These are phyloP conservation scores for Pseudopodoces humilis DNA, from an alignment of 2,113 vertebrate genomes.

Conservation along the genomic window DNA sequence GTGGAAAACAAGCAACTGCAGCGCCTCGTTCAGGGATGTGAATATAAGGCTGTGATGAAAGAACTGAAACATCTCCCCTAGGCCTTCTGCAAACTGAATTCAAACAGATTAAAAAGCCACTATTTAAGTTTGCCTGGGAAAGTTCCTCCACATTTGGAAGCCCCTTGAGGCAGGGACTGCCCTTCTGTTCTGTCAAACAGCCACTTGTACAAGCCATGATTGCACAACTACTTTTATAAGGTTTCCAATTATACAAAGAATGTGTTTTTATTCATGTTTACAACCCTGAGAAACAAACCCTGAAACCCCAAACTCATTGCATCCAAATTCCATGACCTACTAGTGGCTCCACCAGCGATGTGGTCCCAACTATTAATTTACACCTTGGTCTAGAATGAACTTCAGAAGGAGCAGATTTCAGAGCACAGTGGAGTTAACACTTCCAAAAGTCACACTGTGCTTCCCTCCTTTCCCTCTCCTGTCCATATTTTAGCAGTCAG, in stretches of 20 bases:
- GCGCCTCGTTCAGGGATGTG: background rate
- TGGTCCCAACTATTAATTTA: background rate
- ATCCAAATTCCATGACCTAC: background rate
- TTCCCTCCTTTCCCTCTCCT: background rate
- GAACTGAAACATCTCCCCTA: background rate
- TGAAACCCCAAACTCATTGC: background rate
- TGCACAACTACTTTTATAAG: slow-evolving; percentile 30
- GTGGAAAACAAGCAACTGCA: background rate
- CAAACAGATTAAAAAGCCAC: slow-evolving; percentile 23
- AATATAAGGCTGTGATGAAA: background rate
- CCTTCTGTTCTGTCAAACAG: background rate
- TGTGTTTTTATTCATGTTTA: background rate
- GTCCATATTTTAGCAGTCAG: background rate
- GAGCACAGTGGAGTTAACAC: background rate
- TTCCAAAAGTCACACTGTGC: background rate
- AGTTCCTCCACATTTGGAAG: slow-evolving; percentile 11
- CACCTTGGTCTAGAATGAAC: background rate
- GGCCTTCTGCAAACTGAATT: background rate
- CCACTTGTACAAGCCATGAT: background rate
- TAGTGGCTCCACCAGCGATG: background rate
- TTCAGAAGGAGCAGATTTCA: background rate
- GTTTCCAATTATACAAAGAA: slow-evolving; percentile 4
- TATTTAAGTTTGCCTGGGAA: slow-evolving; percentile 23
- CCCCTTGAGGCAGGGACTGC: slow-evolving; percentile 16
- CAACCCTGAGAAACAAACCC: slow-evolving; percentile 18